Conservation (phyloP, 2,888 invertebrate genomes). For the Antitype chi region DNA sequence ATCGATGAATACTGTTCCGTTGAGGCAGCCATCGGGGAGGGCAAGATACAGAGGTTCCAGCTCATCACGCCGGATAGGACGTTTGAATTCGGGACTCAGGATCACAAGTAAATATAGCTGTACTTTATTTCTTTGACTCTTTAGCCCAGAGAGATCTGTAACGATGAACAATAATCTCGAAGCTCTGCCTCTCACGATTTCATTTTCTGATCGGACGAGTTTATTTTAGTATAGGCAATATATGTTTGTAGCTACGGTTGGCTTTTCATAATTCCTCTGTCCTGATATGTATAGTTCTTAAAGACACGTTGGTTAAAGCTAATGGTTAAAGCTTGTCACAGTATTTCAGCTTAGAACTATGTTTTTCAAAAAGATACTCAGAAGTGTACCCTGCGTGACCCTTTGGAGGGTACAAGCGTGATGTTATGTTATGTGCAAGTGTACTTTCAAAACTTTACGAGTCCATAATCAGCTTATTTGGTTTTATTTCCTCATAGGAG, state of each 20-base stretch:
- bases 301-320: too few relatives aligned
- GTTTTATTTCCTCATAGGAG: slow-evolving; percentile 83
- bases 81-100: slow-evolving; percentile 93
- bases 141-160: too few relatives aligned
- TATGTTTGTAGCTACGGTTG: not conserved
- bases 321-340: too few relatives aligned
- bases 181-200: not conserved
- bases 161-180: not conserved
- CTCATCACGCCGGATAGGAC: slow-evolving; percentile 93
- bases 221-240: not conserved
- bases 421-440: too few relatives aligned
- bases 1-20: slow-evolving; percentile 93
- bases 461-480: not conserved
- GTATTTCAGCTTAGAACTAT: not conserved
- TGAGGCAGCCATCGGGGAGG: slow-evolving; percentile 91
- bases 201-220: not conserved
- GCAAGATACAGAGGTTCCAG: slow-evolving; percentile 91
- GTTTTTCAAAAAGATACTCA: not conserved
- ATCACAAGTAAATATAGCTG: slow-evolving; percentile 91
- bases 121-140: not conserved
- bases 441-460: not conserved
- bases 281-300: not conserved
- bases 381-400: not conserved
- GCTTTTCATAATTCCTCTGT: not conserved
- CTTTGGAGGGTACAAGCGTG: not conserved